Percentiles rank a stretch among this genome's conserved stretches.
Evolutionary conservation across 2,888 invertebrate species (phyloP).

Genomic region (Poecilus cupreus): DNA sequence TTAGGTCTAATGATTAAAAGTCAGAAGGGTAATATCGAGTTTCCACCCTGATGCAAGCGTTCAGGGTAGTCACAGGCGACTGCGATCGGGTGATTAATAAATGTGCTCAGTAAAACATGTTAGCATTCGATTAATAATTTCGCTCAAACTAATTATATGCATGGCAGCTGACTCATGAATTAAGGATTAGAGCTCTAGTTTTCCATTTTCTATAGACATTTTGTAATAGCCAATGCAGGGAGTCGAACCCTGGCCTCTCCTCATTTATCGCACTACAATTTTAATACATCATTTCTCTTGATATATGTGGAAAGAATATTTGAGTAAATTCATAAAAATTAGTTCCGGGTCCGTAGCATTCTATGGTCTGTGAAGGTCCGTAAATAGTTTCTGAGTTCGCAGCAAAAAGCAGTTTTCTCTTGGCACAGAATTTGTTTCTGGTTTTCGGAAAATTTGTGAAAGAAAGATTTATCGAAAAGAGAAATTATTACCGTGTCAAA

Average conservation of each 20-base stretch:
- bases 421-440: background rate
- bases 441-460: constrained; percentile 25
- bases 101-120: background rate
- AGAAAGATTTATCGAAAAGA: constrained; percentile 37
- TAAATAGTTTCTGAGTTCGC: background rate
- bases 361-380: constrained; percentile 18
- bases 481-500: constrained; percentile 31
- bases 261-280: no score
- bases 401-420: constrained; percentile 13
- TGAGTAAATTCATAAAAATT: constrained; percentile 6
- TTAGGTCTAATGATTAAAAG: constrained; percentile 46
- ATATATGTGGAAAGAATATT: background rate
- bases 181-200: background rate
- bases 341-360: background rate
- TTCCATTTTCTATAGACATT: background rate
- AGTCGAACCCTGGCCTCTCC: no score
- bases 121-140: constrained; percentile 15
- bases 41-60: background rate
- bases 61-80: background rate
- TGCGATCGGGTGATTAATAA: constrained; percentile 13
- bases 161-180: constrained; percentile 13
- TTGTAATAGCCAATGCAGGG: no score
- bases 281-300: no score
- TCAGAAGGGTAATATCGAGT: background rate
- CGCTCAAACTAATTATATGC: constrained; percentile 24